phyloP scores from a whole-genome alignment of 2,113 vertebrate species.

The Baryphthengus martii region DNA sequence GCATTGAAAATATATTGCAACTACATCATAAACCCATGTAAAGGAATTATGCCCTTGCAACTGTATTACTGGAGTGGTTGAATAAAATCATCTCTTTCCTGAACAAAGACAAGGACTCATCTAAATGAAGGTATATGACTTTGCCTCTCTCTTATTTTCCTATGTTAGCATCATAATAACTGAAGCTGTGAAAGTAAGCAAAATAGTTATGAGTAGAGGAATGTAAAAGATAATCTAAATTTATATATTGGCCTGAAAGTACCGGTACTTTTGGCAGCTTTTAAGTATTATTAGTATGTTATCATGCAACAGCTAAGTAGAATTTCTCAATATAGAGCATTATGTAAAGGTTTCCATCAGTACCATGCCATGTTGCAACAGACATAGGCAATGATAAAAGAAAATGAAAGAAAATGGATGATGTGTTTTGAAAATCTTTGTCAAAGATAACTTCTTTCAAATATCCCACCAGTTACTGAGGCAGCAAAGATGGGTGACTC shows the following conservation, averaged over 20 bases:
- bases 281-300: neutral
- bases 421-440: neutral
- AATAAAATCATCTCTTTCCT: neutral
- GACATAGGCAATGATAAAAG: neutral
- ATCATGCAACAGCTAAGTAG: neutral
- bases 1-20: neutral
- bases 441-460: slow-evolving; percentile 32
- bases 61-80: neutral
- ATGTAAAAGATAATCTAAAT: neutral
- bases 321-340: slow-evolving; percentile 10
- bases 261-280: neutral
- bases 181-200: neutral
- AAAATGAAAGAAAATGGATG: neutral
- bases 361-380: neutral
- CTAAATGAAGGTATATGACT: neutral
- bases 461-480: neutral
- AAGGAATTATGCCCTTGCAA: neutral
- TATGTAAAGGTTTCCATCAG: neutral
- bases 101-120: neutral
- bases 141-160: neutral
- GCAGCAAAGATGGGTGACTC: neutral
- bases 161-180: rapidly evolving
- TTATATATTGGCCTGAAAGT: neutral
- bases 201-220: neutral
- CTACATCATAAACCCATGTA: neutral